Evolutionary conservation across 2,888 invertebrate species (phyloP).

Genomic region (Schizotus pectinicornis): DNA sequence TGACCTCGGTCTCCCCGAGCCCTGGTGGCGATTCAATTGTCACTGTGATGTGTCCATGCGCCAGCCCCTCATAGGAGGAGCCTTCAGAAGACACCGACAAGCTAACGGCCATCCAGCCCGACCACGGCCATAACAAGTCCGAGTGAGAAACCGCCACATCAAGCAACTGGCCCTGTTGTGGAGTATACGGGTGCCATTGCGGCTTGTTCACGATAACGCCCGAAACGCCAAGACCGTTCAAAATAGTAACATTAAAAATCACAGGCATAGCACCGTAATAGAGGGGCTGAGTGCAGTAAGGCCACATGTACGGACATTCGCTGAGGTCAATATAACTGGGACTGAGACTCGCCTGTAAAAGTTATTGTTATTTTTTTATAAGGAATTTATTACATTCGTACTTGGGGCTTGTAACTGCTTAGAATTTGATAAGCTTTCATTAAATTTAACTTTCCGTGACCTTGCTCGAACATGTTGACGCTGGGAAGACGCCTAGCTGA

Average conservation of each 20-base stretch:
- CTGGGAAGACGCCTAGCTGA: slow-evolving; percentile 84
- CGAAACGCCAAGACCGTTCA: slow-evolving; percentile 92
- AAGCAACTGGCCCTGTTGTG: slow-evolving; percentile 79
- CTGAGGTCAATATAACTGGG: slow-evolving; percentile 91
- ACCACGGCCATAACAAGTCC: slow-evolving; percentile 93
- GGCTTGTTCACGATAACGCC: slow-evolving; percentile 77
- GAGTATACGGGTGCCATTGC: slow-evolving; percentile 87
- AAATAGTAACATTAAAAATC: slow-evolving; percentile 91
- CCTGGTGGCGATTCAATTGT: slow-evolving; percentile 81
- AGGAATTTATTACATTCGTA: slow-evolving; percentile 48
- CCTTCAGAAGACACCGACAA: slow-evolving; percentile 72
- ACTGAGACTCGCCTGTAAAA: slow-evolving; percentile 65
- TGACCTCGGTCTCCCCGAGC: slow-evolving; percentile 64
- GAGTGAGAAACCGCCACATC: slow-evolving; percentile 81
- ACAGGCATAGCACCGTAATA: slow-evolving; percentile 87
- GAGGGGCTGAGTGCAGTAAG: slow-evolving; percentile 94
- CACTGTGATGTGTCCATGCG: slow-evolving; percentile 82
- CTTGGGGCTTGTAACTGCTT: slow-evolving; percentile 70
- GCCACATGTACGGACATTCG: slow-evolving; percentile 98
- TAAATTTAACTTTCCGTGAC: slow-evolving; percentile 92
- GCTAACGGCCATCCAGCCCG: slow-evolving; percentile 89
- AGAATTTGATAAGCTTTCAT: slow-evolving; percentile 83
- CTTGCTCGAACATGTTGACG: slow-evolving; percentile 97
- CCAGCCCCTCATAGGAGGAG: slow-evolving; percentile 75
- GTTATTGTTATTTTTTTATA: not conserved